These are phyloP conservation scores for Apotomis betuletana DNA, from an alignment of 2,888 invertebrate species.

Conservation along the genomic window DNA sequence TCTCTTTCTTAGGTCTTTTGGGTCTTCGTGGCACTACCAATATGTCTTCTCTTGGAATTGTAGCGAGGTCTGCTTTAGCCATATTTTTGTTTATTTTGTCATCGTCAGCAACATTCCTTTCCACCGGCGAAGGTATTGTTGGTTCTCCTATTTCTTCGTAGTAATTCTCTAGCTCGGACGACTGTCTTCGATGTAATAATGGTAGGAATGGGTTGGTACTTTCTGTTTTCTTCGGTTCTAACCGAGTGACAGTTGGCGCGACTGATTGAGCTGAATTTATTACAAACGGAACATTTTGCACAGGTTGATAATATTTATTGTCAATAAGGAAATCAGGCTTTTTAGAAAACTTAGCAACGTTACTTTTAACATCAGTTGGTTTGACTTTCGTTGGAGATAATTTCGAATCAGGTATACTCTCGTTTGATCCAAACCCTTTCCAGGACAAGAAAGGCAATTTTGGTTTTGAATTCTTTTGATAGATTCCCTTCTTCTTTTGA, in stretches of 20 bases:
- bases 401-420: conserved; percentile 55
- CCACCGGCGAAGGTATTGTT: conserved; percentile 47
- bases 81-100: conserved; percentile 66
- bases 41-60: conserved; percentile 68
- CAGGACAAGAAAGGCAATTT: conserved; percentile 64
- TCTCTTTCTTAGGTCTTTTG: conserved; percentile 67
- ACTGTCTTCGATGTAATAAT: conserved; percentile 51
- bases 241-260: conserved; percentile 46
- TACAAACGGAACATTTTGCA: conserved; percentile 69
- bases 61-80: conserved; percentile 56
- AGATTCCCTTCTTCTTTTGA: conserved; percentile 58
- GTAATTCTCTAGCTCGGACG: conserved; percentile 68
- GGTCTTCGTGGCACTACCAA: conserved; percentile 73
- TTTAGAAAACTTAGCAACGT: conserved; percentile 63
- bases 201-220: conserved; percentile 54
- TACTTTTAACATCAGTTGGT: conserved; percentile 50
- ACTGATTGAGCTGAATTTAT: conserved; percentile 63
- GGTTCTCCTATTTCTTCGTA: conserved; percentile 77
- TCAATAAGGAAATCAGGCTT: conserved; percentile 70
- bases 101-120: conserved; percentile 73
- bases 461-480: conserved; percentile 66
- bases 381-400: conserved; percentile 51
- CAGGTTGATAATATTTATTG: conserved; percentile 74
- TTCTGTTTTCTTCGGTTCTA: conserved; percentile 47
- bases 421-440: conserved; percentile 59